phyloP scores from a whole-genome alignment of 2,888 invertebrate genomes.

The Orthosia incerta region DNA sequence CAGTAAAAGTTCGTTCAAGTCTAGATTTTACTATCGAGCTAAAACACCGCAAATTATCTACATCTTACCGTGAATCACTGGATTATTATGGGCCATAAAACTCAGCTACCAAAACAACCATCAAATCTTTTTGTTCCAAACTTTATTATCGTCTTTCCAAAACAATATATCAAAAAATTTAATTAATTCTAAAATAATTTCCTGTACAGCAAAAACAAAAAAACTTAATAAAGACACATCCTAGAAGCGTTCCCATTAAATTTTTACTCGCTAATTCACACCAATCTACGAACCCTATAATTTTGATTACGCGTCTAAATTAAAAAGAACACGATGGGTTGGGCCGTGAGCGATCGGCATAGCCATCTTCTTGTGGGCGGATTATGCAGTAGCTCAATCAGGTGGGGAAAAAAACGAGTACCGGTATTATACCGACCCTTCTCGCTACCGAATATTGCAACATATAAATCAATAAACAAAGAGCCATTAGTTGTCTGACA shows the following conservation, averaged over 20 bases:
- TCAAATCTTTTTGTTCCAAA: conserved; percentile 33
- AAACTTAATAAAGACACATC: conserved; percentile 79
- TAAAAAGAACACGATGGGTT: conserved; percentile 68
- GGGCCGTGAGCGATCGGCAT: conserved; percentile 53
- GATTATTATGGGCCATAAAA: conserved; percentile 21
- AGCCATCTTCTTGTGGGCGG: conserved; percentile 71
- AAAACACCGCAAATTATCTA: not conserved
- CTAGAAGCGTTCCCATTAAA: conserved; percentile 82
- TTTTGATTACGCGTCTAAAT: conserved; percentile 76
- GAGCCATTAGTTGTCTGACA: conserved; percentile 90
- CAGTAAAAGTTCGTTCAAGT: not conserved
- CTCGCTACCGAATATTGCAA: conserved; percentile 89
- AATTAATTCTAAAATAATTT: conserved; percentile 70
- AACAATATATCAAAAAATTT: conserved; percentile 60
- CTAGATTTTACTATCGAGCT: not conserved
- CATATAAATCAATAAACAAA: conserved; percentile 90
- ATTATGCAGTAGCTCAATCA: conserved; percentile 84
- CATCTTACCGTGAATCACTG: not conserved
- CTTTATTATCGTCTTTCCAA: conserved; percentile 37
- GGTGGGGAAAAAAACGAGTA: conserved; percentile 76
- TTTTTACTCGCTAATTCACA: conserved; percentile 83
- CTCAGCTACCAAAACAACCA: conserved; percentile 8
- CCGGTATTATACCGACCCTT: conserved; percentile 81
- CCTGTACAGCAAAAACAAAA: conserved; percentile 73
- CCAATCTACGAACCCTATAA: conserved; percentile 80